phyloP scores from a whole-genome alignment of 2,113 vertebrate genomes.

The Otolemur garnettii region DNA sequence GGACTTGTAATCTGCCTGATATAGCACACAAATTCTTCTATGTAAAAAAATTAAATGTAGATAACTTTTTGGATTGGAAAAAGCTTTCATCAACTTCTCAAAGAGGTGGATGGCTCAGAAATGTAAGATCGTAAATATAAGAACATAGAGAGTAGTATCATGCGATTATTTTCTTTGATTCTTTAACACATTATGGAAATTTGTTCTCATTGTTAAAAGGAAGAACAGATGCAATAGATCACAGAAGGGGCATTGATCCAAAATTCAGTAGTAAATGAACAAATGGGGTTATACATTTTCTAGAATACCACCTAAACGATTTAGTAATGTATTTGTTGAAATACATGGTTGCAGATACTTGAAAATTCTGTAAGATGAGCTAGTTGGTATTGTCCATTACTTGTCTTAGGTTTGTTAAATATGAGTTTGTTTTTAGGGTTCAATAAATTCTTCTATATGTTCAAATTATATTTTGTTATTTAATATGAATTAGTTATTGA shows the following conservation, averaged over 20 bases:
- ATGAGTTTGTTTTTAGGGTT: neutral
- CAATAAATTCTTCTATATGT: conserved; percentile 5
- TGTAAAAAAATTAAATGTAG: neutral
- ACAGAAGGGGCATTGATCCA: conserved; percentile 38
- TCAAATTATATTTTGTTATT: conserved; percentile 21
- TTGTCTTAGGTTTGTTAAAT: conserved; percentile 38
- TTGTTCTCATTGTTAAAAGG: neutral
- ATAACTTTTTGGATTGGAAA: neutral
- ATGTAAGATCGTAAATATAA: conserved; percentile 49
- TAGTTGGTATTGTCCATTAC: neutral
- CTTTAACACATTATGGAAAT: conserved; percentile 1
- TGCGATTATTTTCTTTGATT: conserved; percentile 24
- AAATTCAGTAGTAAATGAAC: conserved; percentile 28
- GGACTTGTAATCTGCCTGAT: neutral
- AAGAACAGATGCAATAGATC: conserved; percentile 19
- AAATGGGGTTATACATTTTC: conserved; percentile 1
- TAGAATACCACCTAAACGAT: conserved; percentile 37
- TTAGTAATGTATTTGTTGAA: conserved; percentile 49
- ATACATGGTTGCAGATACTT: neutral
- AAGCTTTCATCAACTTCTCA: conserved; percentile 38
- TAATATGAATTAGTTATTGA: conserved; percentile 7
- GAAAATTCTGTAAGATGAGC: neutral
- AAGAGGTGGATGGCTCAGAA: conserved; percentile 32
- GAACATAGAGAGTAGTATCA: conserved; percentile 18
- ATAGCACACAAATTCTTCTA: neutral